Evolutionary conservation across 1,140 invertebrate genomes (phyloP).

Genomic region (Pseudomyrmex concolor): DNA sequence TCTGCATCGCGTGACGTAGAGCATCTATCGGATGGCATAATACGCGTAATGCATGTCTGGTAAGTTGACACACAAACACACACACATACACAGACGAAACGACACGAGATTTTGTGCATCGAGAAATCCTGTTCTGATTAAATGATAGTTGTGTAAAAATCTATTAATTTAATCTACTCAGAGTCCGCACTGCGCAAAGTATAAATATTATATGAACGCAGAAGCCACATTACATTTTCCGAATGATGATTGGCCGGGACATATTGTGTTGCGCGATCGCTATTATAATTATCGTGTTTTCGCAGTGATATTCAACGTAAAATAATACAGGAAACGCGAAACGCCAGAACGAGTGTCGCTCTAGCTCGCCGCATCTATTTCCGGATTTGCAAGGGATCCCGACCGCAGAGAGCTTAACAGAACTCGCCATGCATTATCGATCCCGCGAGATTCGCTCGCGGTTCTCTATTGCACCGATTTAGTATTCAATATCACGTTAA

Average conservation of each 20-base stretch:
- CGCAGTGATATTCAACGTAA: slow-evolving; percentile 53
- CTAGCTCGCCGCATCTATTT: slow-evolving; percentile 60
- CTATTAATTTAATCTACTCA: slow-evolving; percentile 39
- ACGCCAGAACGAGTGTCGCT: slow-evolving; percentile 40
- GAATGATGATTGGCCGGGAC: slow-evolving; percentile 26
- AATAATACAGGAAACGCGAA: slow-evolving; percentile 67
- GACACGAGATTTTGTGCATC: background rate
- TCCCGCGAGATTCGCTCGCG: slow-evolving; percentile 21
- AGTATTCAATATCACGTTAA: slow-evolving; percentile 31
- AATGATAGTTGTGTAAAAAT: background rate
- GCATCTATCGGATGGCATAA: slow-evolving; percentile 11
- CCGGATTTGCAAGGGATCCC: slow-evolving; percentile 65
- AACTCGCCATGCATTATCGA: slow-evolving; percentile 41
- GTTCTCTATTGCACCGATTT: slow-evolving; percentile 28
- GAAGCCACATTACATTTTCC: too few species aligned
- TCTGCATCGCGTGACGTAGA: slow-evolving; percentile 6
- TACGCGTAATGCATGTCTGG: background rate
- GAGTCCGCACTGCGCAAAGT: background rate
- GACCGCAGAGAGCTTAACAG: slow-evolving; percentile 20
- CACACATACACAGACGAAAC: background rate
- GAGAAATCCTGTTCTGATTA: background rate
- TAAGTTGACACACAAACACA: background rate
- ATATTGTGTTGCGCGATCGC: slow-evolving; percentile 11
- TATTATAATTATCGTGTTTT: slow-evolving; percentile 67
- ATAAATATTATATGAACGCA: too few species aligned